Evolutionary conservation across 1,140 invertebrate species (phyloP).

Genomic region (Eulimnadia texana): DNA sequence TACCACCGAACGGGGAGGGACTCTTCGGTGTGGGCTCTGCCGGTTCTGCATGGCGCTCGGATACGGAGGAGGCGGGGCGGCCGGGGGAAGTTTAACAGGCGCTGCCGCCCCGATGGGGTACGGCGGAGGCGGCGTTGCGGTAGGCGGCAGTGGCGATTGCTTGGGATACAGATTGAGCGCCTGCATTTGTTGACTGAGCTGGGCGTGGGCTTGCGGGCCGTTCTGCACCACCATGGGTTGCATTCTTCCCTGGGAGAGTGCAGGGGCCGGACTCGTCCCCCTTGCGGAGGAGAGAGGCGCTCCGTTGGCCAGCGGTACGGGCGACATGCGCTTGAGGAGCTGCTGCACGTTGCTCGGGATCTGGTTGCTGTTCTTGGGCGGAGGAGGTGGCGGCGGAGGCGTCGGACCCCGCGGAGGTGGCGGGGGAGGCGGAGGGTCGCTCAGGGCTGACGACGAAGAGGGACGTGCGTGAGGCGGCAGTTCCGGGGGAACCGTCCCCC

Average conservation of each 20-base stretch:
- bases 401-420: slow-evolving; percentile 37
- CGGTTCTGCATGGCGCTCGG: slow-evolving; percentile 57
- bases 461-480: slow-evolving; percentile 9
- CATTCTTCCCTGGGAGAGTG: slow-evolving; percentile 32
- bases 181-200: slow-evolving; percentile 71
- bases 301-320: slow-evolving; percentile 37
- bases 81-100: slow-evolving; percentile 42
- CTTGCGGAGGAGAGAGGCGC: slow-evolving; percentile 22
- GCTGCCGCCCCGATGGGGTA: slow-evolving; percentile 41
- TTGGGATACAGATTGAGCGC: slow-evolving; percentile 62
- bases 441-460: slow-evolving; percentile 11
- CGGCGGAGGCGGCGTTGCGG: slow-evolving; percentile 56
- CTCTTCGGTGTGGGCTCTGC: slow-evolving; percentile 66
- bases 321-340: slow-evolving; percentile 69
- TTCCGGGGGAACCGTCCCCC: slow-evolving; percentile 15
- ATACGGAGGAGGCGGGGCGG: slow-evolving; percentile 65
- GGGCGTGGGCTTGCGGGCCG: slow-evolving; percentile 64
- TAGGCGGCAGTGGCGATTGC: slow-evolving; percentile 29
- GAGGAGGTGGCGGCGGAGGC: slow-evolving; percentile 17
- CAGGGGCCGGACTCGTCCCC: slow-evolving; percentile 61
- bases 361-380: slow-evolving; percentile 24
- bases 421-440: slow-evolving; percentile 50
- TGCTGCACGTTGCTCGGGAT: slow-evolving; percentile 58
- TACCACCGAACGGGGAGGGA: slow-evolving; percentile 39
- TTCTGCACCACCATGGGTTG: slow-evolving; percentile 68